Evolutionary conservation across 2,797 vertebrate genomes (phyloP).

Genomic region (Gila robusta): DNA sequence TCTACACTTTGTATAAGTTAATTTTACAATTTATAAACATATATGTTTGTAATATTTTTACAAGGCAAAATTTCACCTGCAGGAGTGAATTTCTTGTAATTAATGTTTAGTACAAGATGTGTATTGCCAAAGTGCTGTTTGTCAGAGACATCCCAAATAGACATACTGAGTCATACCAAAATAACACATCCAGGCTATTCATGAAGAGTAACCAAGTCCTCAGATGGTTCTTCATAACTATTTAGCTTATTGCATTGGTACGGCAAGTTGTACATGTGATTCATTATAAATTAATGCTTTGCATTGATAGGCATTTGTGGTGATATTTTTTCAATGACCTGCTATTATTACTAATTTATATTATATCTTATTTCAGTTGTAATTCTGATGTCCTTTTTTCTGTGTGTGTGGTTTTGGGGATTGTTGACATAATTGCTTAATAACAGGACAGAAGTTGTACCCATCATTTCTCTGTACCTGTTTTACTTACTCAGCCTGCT

Average conservation of each 20-base stretch:
- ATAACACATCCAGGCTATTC: background rate
- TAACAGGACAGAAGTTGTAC: constrained; percentile 5
- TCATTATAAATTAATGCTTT: background rate
- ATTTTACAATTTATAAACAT: background rate
- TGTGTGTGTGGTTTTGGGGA: background rate
- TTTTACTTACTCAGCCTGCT: background rate
- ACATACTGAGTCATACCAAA: background rate
- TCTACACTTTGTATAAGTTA: background rate
- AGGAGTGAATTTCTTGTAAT: background rate
- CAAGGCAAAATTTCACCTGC: background rate
- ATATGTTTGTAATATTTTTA: background rate
- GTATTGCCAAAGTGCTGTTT: background rate
- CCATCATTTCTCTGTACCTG: constrained; percentile 6
- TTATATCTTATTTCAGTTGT: background rate
- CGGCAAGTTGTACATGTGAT: background rate
- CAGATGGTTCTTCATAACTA: background rate
- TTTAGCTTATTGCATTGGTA: background rate
- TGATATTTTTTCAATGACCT: constrained; percentile 19
- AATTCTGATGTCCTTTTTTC: background rate
- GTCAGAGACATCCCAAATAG: background rate
- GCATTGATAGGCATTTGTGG: background rate
- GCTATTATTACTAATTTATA: constrained; percentile 1
- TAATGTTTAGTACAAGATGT: background rate
- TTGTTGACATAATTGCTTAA: constrained; percentile 4
- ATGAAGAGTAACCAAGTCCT: background rate